Evolutionary conservation across 2,797 vertebrate genomes (phyloP).

Genomic region (Moxostoma hubbsi): DNA sequence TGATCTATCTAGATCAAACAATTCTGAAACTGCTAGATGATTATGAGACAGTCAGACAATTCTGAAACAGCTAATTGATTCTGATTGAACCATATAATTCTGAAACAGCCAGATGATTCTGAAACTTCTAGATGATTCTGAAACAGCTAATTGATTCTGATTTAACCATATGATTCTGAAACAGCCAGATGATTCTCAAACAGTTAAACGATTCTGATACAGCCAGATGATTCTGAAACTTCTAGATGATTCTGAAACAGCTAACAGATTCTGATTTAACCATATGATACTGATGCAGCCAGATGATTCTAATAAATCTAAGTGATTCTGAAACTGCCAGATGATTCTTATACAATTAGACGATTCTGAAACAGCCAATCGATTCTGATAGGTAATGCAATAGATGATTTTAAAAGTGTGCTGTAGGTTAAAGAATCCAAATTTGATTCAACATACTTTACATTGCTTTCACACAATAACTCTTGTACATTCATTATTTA

Average conservation of each 20-base stretch:
- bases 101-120: background rate
- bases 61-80: background rate
- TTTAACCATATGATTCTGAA: too few relatives aligned
- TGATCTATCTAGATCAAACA: background rate
- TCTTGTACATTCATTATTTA: constrained; percentile 28
- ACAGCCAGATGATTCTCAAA: too few relatives aligned
- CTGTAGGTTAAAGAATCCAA: constrained; percentile 12
- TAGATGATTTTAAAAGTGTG: background rate
- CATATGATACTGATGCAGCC: too few relatives aligned
- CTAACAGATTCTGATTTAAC: too few relatives aligned
- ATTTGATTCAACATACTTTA: constrained; percentile 28
- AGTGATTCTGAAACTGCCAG: too few relatives aligned
- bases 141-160: too few relatives aligned
- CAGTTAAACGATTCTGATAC: too few relatives aligned
- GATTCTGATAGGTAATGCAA: too few relatives aligned
- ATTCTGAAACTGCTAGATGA: background rate
- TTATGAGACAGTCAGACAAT: background rate
- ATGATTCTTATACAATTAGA: too few relatives aligned
- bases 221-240: too few relatives aligned
- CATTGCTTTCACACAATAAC: constrained; percentile 36
- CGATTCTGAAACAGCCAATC: too few relatives aligned
- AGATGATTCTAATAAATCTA: too few relatives aligned
- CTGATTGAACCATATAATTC: background rate
- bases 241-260: background rate
- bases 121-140: background rate